Conservation (phyloP, 2,888 invertebrate species). For the Perizoma flavofasciatum region DNA sequence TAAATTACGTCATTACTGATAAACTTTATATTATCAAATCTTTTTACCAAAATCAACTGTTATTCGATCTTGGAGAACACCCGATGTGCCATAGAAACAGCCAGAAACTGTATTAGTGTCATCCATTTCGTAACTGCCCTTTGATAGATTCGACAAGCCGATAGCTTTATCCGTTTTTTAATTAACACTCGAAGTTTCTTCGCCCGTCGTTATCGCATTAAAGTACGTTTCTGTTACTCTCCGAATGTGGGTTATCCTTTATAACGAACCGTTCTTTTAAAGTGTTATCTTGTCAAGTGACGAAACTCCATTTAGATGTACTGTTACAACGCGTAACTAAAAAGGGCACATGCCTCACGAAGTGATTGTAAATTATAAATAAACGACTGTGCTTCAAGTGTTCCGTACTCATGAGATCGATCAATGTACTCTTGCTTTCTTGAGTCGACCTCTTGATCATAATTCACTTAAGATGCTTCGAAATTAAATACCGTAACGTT, state of each 20-base stretch:
- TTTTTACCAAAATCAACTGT: background rate
- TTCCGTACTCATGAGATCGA: slow-evolving; percentile 47
- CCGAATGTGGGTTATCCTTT: slow-evolving; percentile 63
- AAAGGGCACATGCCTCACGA: slow-evolving; percentile 63
- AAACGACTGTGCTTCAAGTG: slow-evolving; percentile 43
- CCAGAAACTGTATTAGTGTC: slow-evolving; percentile 38
- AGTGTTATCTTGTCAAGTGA: slow-evolving; percentile 70
- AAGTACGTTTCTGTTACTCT: slow-evolving; percentile 54
- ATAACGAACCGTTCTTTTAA: slow-evolving; percentile 59
- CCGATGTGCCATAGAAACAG: background rate
- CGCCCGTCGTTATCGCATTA: slow-evolving; percentile 54
- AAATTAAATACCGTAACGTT: slow-evolving; percentile 39
- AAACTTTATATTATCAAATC: too few species aligned
- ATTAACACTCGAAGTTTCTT: slow-evolving; percentile 59
- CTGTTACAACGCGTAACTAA: slow-evolving; percentile 59
- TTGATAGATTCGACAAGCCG: slow-evolving; percentile 43
- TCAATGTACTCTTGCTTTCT: slow-evolving; percentile 54
- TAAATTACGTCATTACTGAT: too few species aligned
- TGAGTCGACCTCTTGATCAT: slow-evolving; percentile 49
- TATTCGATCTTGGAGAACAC: background rate
- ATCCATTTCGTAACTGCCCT: slow-evolving; percentile 44
- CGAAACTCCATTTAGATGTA: slow-evolving; percentile 65
- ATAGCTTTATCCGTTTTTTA: slow-evolving; percentile 55
- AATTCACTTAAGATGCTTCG: slow-evolving; percentile 40
- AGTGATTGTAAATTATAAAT: slow-evolving; percentile 64